These are phyloP conservation scores for Mesoligia furuncula DNA, from an alignment of 2,888 invertebrate species.

Conservation along the genomic window DNA sequence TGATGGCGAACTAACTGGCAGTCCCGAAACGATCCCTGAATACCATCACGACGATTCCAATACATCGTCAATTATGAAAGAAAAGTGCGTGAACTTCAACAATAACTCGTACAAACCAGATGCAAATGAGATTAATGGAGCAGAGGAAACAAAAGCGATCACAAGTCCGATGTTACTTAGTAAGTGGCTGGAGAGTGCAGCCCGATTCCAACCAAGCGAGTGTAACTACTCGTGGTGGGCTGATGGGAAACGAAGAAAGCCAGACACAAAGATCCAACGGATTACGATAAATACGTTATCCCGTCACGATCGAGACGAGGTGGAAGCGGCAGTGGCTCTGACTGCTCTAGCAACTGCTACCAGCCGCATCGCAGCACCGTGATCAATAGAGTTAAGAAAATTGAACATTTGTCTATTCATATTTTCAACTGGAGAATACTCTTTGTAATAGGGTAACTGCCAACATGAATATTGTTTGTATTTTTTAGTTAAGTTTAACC, in stretches of 20 bases:
- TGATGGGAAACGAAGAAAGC: conserved; percentile 80
- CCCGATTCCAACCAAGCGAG: conserved; percentile 93
- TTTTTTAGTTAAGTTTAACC: conserved; percentile 56
- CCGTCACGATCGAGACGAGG: conserved; percentile 92
- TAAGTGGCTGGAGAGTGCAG: conserved; percentile 94
- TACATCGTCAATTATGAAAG: conserved; percentile 77
- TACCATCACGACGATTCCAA: conserved; percentile 80
- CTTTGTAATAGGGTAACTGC: conserved; percentile 65
- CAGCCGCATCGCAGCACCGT: conserved; percentile 79
- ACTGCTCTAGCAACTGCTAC: conserved; percentile 91
- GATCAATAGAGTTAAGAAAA: conserved; percentile 33
- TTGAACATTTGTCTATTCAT: conserved; percentile 10
- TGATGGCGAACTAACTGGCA: conserved; percentile 75
- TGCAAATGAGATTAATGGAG: conserved; percentile 61
- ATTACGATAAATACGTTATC: conserved; percentile 75
- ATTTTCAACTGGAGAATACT: conserved; percentile 46
- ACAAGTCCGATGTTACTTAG: conserved; percentile 92
- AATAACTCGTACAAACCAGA: conserved; percentile 81
- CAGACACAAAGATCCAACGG: conserved; percentile 75
- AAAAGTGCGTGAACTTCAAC: conserved; percentile 79
- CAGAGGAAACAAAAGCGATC: conserved; percentile 76
- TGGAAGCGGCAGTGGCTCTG: conserved; percentile 94
- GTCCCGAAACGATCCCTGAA: conserved; percentile 75
- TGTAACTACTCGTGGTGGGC: conserved; percentile 93
- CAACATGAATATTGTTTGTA: conserved; percentile 62